Conservation (phyloP, 2,797 vertebrate species). For the Pogoniulus pusillus region DNA sequence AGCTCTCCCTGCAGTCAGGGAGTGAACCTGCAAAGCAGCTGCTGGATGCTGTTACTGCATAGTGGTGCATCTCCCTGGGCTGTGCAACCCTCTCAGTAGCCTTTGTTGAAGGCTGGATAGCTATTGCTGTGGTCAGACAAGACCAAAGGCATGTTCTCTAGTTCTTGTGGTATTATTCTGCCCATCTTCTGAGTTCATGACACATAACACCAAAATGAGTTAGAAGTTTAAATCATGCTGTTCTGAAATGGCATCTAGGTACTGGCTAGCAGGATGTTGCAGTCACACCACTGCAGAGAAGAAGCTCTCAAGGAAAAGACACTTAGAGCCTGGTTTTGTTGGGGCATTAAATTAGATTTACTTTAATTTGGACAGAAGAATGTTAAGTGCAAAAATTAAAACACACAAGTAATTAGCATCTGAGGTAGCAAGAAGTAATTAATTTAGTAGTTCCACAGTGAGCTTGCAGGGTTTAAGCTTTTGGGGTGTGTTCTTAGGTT, state of each 20-base stretch:
- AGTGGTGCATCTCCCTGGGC: background rate
- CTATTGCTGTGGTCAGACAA: background rate
- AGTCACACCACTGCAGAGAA: background rate
- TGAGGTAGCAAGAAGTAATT: background rate
- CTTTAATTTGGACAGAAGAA: background rate
- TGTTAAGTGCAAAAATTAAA: conserved; percentile 9
- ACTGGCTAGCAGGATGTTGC: background rate
- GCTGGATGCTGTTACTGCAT: background rate
- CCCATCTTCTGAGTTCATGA: background rate
- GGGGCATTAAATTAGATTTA: conserved; percentile 4
- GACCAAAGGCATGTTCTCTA: background rate
- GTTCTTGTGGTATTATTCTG: background rate
- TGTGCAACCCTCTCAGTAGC: background rate
- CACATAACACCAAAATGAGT: background rate
- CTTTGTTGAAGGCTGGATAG: background rate
- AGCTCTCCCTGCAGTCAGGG: background rate
- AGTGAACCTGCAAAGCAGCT: background rate
- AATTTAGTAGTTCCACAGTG: background rate
- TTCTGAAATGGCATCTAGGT: background rate
- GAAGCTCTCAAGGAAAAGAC: background rate
- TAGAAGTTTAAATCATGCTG: background rate
- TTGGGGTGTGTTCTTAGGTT: background rate
- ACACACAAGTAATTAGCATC: conserved; percentile 6
- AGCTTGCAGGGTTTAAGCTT: background rate
- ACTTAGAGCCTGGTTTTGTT: background rate